A percentile compares a stretch with the other conserved stretches of the same genome.
Conservation (phyloP, 2,888 invertebrate species). For the Euproctis similis region DNA sequence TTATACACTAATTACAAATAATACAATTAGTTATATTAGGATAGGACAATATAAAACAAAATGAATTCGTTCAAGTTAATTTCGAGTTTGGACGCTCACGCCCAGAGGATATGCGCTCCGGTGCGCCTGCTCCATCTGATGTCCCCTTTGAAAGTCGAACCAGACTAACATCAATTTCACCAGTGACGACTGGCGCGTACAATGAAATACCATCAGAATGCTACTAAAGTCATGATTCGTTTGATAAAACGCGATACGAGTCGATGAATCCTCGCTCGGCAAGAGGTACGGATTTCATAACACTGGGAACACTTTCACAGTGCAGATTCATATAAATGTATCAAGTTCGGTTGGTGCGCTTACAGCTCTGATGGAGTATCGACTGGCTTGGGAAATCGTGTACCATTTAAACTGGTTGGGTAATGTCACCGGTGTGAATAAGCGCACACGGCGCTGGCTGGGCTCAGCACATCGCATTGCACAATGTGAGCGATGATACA, state of each 20-base stretch:
- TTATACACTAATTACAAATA: no score
- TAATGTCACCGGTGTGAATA: conserved; percentile 49
- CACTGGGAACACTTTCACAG: conserved; percentile 49
- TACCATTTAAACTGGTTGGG: conserved; percentile 49
- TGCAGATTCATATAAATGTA: conserved; percentile 36
- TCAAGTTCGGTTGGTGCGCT: conserved; percentile 31
- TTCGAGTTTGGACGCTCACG: conserved; percentile 40
- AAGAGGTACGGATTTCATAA: conserved; percentile 33
- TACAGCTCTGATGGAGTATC: conserved; percentile 39
- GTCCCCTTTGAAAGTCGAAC: conserved; percentile 57
- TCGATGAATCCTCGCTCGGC: conserved; percentile 21
- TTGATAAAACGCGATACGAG: conserved; percentile 21
- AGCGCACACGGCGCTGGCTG: conserved; percentile 40
- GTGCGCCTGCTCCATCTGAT: conserved; percentile 50
- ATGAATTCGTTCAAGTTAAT: conserved; percentile 34
- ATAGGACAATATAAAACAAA: no score
- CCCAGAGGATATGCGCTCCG: conserved; percentile 65
- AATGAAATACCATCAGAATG: conserved; percentile 35
- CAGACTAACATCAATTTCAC: conserved; percentile 56
- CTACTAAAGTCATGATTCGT: conserved; percentile 20
- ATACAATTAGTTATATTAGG: no score
- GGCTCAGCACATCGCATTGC: conserved; percentile 47
- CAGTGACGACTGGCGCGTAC: conserved; percentile 52
- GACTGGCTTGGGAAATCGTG: conserved; percentile 47
- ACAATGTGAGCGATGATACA: conserved; percentile 49